Evolutionary conservation across 1,140 invertebrate genomes (phyloP), one percentile per base, ranked within the genome.

Genomic region (Wiebesia pumilae): DNA sequence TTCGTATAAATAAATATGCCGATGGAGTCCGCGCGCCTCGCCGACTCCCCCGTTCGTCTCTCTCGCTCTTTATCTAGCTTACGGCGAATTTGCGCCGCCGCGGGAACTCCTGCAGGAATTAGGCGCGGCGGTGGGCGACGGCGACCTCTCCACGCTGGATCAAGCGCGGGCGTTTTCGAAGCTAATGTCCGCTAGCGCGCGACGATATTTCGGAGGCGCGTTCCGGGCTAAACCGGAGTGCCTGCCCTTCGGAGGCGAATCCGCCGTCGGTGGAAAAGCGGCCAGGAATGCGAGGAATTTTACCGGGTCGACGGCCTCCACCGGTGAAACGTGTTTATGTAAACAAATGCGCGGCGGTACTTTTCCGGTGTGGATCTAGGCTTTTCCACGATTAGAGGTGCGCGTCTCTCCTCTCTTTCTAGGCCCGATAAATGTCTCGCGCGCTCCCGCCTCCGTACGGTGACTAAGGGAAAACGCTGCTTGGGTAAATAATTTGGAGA

Each of bases 321-420:
- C 69, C 27, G 0, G 82, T 35, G 47, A 14, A 71, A 47, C 51
- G 33, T 33, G 51, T 73, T 75, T 54, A 54, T 83, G 82, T 83
- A 83, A 83, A 83, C 82, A 83, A 83, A 58, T 62, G 51, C 71
- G 35, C 24, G 19, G 69, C 27, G 47, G 19, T 58, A 58, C 77
- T 58, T 51, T 54, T 79, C 43, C 51, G 14, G 30, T 21, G 77
- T 79, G 51, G 14, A 47, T 54, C 14, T 47, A 1, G 27, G 40
- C 24, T 24, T 43, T n/a, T 40, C 71, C 38, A 43, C 81, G 43
- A 47, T 43, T 67, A 24, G 4, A 58, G 58, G 24, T 27, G 27
- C 58, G 21, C 21, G 24, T 21, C 21, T 19, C 51, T 2, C 19
- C 51, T 21, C 2, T 16, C 12, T 54, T 54, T 54, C 51, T 21